These are phyloP conservation scores for Oncorhynchus kisutch DNA, from an alignment of 2,113 vertebrate genomes.

Conservation along the genomic window DNA sequence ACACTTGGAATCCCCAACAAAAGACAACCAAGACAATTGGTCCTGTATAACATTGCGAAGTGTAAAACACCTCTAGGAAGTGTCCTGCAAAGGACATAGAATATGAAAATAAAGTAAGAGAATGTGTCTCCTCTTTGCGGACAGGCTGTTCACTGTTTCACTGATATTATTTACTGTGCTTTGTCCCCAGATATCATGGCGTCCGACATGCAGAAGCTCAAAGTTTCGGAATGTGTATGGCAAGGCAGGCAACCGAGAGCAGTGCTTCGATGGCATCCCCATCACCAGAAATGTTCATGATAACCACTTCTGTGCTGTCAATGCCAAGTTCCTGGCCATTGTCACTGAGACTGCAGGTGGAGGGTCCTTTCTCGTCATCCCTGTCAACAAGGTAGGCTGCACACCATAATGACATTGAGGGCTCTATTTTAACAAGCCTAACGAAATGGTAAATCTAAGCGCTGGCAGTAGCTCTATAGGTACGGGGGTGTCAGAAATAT, in stretches of 20 bases:
- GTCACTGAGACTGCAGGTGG: conserved; percentile 80
- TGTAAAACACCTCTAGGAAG: neutral
- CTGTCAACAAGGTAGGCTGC: conserved; percentile 77
- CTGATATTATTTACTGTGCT: neutral
- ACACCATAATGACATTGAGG: neutral
- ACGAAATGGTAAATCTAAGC: too few relatives aligned
- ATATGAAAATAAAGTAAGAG: neutral
- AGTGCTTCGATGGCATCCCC: conserved; percentile 80
- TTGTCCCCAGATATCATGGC: conserved; percentile 84
- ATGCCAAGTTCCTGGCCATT: conserved; percentile 80
- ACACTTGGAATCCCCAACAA: too few relatives aligned
- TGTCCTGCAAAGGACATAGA: neutral
- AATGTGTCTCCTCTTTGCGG: neutral
- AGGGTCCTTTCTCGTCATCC: conserved; percentile 80
- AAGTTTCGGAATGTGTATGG: conserved; percentile 86
- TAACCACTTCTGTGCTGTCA: conserved; percentile 82
- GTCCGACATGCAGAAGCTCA: conserved; percentile 78
- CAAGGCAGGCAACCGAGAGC: conserved; percentile 78
- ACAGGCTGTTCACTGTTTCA: neutral
- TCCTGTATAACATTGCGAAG: neutral
- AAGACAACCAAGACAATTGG: too few relatives aligned
- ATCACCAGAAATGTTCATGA: conserved; percentile 81
- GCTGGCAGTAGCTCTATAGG: too few relatives aligned
- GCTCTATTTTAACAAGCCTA: neutral
- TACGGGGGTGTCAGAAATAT: too few relatives aligned